Evolutionary conservation across 2,888 invertebrate species (phyloP).

Genomic region (Aporophyla nigra): DNA sequence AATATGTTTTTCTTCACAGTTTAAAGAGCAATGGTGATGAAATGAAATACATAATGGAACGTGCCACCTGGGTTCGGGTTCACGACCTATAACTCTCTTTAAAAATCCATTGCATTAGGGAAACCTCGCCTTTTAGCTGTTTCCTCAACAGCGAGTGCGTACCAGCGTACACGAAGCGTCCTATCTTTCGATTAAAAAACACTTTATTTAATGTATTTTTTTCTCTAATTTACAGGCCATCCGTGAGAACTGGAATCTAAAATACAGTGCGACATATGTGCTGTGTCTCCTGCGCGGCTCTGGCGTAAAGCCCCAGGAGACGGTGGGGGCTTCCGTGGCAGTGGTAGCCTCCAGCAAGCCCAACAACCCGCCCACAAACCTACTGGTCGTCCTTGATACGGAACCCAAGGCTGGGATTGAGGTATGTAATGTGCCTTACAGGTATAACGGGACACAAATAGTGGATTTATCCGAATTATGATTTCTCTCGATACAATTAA

Average conservation of each 20-base stretch:
- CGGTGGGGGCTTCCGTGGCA: constrained; percentile 84
- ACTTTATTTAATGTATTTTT: not conserved
- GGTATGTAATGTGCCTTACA: constrained; percentile 60
- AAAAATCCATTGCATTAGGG: not conserved
- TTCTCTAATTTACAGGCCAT: constrained; percentile 92
- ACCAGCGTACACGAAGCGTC: too few species aligned
- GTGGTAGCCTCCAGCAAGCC: constrained; percentile 77
- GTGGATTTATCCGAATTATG: not conserved
- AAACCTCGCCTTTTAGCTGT: not conserved
- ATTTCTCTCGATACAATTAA: not conserved
- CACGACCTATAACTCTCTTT: not conserved
- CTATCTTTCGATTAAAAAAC: not conserved
- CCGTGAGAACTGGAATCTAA: constrained; percentile 98
- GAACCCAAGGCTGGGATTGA: constrained; percentile 83
- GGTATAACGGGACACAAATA: not conserved
- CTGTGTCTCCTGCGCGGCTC: constrained; percentile 94
- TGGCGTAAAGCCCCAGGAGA: constrained; percentile 91
- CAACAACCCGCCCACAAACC: constrained; percentile 80
- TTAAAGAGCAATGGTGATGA: too few species aligned
- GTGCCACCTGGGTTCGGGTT: too few species aligned
- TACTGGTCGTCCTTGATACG: constrained; percentile 83
- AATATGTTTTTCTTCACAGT: too few species aligned
- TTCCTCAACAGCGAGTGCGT: not conserved
- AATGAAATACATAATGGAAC: too few species aligned
- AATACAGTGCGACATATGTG: constrained; percentile 97